These are phyloP conservation scores for Callipepla squamata DNA, from an alignment of 2,113 vertebrate species.

Conservation along the genomic window DNA sequence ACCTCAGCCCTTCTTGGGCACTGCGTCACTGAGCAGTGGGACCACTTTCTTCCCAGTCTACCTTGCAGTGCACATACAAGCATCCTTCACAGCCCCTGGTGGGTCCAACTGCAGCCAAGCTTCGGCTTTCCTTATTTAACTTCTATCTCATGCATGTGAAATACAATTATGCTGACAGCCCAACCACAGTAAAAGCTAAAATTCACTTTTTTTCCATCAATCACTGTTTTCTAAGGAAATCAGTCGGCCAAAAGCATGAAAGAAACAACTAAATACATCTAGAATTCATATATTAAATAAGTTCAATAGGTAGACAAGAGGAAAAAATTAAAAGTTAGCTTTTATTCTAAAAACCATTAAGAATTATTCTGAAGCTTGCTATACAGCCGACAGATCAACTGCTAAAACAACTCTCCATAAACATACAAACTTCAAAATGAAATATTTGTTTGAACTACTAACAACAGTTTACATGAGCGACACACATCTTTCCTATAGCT, in stretches of 20 bases:
- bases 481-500: not conserved
- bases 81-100: not conserved
- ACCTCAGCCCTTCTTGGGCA: not conserved
- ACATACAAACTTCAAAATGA: not conserved
- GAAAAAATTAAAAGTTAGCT: not conserved
- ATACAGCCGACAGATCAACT: not conserved
- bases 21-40: rapidly evolving
- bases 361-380: not conserved
- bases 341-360: not conserved
- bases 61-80: not conserved
- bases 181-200: not conserved
- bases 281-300: not conserved
- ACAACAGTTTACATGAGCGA: not conserved
- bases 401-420: not conserved
- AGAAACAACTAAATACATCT: not conserved
- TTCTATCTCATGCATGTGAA: not conserved
- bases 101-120: not conserved
- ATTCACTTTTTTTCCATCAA: not conserved
- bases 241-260: not conserved
- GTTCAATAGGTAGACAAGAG: not conserved
- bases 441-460: not conserved
- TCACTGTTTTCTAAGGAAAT: not conserved
- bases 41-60: rapidly evolving
- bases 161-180: not conserved
- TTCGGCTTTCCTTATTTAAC: not conserved